phyloP scores from a whole-genome alignment of 1,140 invertebrate genomes.

The Campoletis sonorensis region DNA sequence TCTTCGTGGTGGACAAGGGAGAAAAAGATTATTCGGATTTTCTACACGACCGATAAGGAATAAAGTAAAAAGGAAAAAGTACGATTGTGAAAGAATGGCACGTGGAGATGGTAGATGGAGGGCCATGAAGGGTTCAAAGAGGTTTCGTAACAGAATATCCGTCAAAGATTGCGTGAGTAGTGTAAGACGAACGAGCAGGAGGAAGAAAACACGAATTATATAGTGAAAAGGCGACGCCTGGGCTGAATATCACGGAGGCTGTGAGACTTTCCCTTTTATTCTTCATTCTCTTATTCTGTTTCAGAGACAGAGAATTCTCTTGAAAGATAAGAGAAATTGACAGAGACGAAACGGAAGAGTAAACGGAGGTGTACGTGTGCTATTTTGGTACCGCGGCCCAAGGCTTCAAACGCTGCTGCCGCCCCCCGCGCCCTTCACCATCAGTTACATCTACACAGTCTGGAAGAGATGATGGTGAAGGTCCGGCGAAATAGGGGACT shows the following conservation, averaged over 20 bases:
- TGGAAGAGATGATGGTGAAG: constrained; percentile 38
- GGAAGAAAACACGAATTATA: constrained; percentile 1
- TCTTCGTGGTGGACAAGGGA: not conserved
- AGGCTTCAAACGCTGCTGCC: constrained; percentile 28
- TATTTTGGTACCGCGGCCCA: constrained; percentile 5
- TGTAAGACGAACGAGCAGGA: not conserved
- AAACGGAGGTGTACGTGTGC: constrained; percentile 41
- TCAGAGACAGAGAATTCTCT: constrained; percentile 6
- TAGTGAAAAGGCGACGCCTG: constrained; percentile 28
- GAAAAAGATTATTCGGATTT: not conserved
- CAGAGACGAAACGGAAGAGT: constrained; percentile 49
- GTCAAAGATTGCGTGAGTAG: constrained; percentile 33
- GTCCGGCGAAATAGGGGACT: constrained; percentile 14
- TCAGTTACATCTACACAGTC: constrained; percentile 11
- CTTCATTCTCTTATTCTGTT: no score
- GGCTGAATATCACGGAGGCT: not conserved
- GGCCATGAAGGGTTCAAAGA: constrained; percentile 25
- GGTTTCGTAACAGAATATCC: no score
- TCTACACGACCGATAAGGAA: not conserved
- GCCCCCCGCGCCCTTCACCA: not conserved
- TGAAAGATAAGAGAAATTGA: constrained; percentile 53
- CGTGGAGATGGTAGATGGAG: not conserved
- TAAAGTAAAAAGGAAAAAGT: not conserved
- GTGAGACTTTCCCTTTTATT: no score
- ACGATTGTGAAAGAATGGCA: constrained; percentile 12